A percentile compares a stretch with the other conserved stretches of the same genome.
phyloP scores from a whole-genome alignment of 2,888 invertebrate species.

The Troilus luridus region DNA sequence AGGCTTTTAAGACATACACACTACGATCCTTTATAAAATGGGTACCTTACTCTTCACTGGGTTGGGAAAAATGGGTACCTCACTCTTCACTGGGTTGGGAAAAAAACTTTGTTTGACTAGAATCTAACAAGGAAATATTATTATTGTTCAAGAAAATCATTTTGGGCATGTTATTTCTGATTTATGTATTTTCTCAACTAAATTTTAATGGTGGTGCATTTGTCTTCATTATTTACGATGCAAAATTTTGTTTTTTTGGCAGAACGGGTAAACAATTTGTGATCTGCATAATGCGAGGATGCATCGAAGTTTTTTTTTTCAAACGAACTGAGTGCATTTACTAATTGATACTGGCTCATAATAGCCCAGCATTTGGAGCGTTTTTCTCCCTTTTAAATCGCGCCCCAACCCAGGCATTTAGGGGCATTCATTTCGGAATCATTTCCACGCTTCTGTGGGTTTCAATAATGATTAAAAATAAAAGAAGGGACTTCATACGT shows the following conservation, averaged over 20 bases:
- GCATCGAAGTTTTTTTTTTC: not conserved
- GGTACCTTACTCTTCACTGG: no score
- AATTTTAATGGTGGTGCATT: not conserved
- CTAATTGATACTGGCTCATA: conserved; percentile 14
- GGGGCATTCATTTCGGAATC: not conserved
- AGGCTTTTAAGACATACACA: no score
- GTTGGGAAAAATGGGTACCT: no score
- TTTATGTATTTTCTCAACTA: no score
- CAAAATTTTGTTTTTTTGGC: not conserved
- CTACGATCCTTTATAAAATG: no score
- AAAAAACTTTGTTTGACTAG: no score
- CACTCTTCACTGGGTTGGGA: no score
- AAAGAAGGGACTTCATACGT: not conserved
- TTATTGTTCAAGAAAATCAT: no score
- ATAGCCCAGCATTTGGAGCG: not conserved
- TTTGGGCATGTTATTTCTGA: no score
- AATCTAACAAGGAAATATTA: no score
- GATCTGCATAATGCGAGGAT: conserved; percentile 15
- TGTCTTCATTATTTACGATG: conserved; percentile 1
- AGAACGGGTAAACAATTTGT: not conserved
- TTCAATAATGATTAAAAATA: conserved; percentile 39
- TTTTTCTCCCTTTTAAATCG: conserved; percentile 44
- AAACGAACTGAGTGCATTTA: not conserved
- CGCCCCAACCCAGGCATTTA: conserved; percentile 6
- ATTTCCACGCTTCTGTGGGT: not conserved